phyloP scores from a whole-genome alignment of 2,113 vertebrate species.

The Motacilla tschutschensis region DNA sequence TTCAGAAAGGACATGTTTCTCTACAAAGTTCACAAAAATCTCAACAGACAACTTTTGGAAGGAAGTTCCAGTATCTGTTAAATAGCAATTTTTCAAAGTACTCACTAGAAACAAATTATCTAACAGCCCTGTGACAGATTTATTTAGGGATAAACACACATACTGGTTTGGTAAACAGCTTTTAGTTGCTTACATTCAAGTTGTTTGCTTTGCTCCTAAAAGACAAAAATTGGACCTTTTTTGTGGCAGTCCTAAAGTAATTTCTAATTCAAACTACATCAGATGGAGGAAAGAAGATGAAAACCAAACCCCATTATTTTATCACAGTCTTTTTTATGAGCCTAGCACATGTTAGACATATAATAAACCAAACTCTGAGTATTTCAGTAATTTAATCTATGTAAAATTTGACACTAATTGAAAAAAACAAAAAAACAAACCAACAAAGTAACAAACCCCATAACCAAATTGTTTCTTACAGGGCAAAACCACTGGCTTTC shows the following conservation, averaged over 20 bases:
- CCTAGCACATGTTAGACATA: background rate
- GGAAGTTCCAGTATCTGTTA: background rate
- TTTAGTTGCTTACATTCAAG: background rate
- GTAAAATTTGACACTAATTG: background rate
- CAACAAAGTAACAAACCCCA: background rate
- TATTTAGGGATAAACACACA: slow-evolving; percentile 7
- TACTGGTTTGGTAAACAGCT: slow-evolving; percentile 7
- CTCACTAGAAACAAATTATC: background rate
- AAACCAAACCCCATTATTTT: background rate
- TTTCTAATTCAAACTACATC: background rate
- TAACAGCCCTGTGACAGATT: background rate
- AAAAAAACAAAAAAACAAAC: too few relatives aligned
- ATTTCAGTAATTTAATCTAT: background rate
- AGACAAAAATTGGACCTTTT: background rate
- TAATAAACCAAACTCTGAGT: background rate
- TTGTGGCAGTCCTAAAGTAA: background rate
- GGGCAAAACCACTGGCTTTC: background rate
- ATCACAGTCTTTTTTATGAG: background rate
- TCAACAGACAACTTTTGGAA: background rate
- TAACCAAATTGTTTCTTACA: background rate
- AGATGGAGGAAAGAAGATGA: background rate
- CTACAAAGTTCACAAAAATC: background rate
- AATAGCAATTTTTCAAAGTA: background rate
- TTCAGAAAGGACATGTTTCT: background rate
- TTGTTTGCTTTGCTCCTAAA: background rate